A percentile compares a stretch with the other conserved stretches of the same genome.
These are phyloP conservation scores for Mixornis gularis DNA, from an alignment of 2,113 vertebrate species.

Conservation along the genomic window DNA sequence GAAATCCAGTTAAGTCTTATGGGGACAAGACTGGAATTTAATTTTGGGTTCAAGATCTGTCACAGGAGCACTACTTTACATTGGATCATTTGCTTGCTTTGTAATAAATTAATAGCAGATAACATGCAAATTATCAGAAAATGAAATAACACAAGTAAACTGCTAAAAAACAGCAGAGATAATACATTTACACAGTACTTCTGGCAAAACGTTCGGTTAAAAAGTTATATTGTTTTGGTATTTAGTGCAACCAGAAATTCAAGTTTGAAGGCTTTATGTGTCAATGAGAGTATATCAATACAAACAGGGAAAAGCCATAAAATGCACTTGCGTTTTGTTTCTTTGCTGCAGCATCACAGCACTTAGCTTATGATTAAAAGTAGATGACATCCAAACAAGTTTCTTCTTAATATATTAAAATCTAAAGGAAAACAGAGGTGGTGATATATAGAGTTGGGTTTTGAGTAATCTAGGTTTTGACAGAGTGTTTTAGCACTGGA, in stretches of 20 bases:
- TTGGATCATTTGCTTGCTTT: neutral
- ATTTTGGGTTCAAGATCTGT: neutral
- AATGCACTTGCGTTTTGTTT: neutral
- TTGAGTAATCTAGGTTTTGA: neutral
- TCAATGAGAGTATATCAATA: neutral
- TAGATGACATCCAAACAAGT: neutral
- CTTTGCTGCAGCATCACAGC: neutral
- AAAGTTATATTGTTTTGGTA: neutral
- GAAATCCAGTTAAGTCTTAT: neutral
- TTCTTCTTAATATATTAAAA: neutral
- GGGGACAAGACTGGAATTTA: neutral
- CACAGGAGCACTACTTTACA: neutral
- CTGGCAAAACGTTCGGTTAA: neutral
- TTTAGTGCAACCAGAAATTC: neutral
- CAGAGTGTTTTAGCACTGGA: neutral
- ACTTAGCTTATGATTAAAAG: neutral
- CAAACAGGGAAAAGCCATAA: neutral
- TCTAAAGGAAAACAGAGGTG: neutral
- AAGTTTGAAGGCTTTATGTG: neutral
- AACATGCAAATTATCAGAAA: neutral
- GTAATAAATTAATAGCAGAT: neutral
- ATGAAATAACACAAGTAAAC: neutral
- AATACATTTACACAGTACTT: neutral
- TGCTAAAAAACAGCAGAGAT: neutral
- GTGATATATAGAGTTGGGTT: neutral